Evolutionary conservation across 2,797 vertebrate genomes (phyloP), one percentile per base, ranked within the genome.

Genomic region (Rhyacichthys aspro): DNA sequence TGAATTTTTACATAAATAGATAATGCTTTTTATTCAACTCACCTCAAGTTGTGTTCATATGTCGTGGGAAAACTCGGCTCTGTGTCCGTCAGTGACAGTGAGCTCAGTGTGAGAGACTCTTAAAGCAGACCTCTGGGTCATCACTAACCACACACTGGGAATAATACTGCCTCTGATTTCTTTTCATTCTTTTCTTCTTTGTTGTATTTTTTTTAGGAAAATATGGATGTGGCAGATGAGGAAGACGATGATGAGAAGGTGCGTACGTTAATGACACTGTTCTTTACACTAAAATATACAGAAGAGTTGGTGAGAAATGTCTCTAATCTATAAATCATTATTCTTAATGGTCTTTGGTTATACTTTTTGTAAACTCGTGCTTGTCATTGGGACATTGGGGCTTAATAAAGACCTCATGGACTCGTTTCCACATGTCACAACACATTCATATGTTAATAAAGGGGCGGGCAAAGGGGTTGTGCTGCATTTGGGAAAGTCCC

Each of bases 231-330:
- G 38, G 94, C 91, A 7, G 96, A 98, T 7, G 96, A 98, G 0
- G 95, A 98, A 0, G 95, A 97, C 8, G 97, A 99, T 0, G 96
- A 99, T 43, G 96, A 97, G 60, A 97, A 95, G 92, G 97, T 98
- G 85, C 8, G 63, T 61, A 23, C 18, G 15, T 16, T n/a, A n/a
- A 23, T 61, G 52, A 16, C 18, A 32, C n/a, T n/a, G 33, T 15
- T 49, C 9, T 36, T n/a, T 34, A 16, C 34, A 14, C 16, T 11
- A 18, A 38, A 33, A 50, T 17, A 18, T 34, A 11, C 9, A 37
- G 11, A 18, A 52, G 16, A 16, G 70, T 71, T 75, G 72, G 79
- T 67, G 63, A 39, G 23, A 75, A 42, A 41, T 54, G 14, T 78
- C 55, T 28, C 58, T 78, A 8, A 55, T 64, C 75, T 69, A 69